phyloP scores from a whole-genome alignment of 2,113 vertebrate species.

The Amazona guildingii region DNA sequence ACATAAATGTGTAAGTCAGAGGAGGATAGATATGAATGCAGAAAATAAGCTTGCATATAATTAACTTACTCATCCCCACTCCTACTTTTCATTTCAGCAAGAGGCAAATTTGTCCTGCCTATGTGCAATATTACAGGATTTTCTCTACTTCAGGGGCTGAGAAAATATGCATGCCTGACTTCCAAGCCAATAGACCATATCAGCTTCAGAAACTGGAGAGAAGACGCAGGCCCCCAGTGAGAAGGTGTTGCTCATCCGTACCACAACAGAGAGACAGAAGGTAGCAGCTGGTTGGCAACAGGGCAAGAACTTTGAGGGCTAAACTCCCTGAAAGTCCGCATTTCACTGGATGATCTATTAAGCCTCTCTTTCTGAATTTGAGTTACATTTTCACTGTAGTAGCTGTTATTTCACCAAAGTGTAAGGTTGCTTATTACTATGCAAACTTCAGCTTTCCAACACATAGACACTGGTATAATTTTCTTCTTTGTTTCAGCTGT shows the following conservation, averaged over 20 bases:
- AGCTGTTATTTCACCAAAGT: background rate
- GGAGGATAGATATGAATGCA: background rate
- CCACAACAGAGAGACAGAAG: background rate
- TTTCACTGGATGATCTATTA: background rate
- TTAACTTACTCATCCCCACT: background rate
- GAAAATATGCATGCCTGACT: background rate
- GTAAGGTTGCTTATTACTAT: background rate
- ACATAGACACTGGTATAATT: accelerated
- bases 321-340: background rate
- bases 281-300: background rate
- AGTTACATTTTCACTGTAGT: background rate
- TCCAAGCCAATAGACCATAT: background rate
- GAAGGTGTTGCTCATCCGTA: background rate
- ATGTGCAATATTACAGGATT: background rate
- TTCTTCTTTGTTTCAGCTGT: background rate
- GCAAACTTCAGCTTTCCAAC: background rate
- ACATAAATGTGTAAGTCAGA: background rate
- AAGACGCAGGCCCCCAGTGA: background rate
- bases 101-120: background rate
- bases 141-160: background rate
- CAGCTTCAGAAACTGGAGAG: background rate
- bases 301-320: background rate
- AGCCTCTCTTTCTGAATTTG: background rate
- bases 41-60: background rate
- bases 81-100: background rate